Base-by-base conservation (phyloP, 2,113 vertebrate genomes). In the Paratilapia polleni region DNA sequence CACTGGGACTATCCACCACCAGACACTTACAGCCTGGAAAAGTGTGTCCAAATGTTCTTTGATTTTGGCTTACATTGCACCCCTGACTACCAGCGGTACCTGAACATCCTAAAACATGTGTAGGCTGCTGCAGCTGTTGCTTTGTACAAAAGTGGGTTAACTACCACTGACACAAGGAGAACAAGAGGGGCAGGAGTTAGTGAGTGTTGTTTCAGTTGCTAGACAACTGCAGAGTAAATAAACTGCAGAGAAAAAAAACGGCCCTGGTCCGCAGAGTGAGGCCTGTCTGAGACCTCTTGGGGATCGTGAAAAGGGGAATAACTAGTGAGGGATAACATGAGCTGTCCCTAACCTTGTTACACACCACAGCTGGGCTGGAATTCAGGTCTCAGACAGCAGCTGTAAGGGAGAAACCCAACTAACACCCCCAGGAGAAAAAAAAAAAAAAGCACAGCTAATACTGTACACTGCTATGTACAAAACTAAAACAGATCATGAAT, bases 191-290 rank as follows among this genome's bases (percentile, higher is more conserved):
- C 87, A 90, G 88, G 86, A 83, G 90, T 26, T 62, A 62, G 63
- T 11, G 80, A 76, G 43, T 96, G 94, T 96, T 96, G 91, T 93
- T 91, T 63, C 52, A 84, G 94, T 95, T 94, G 92, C 95, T 89
- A 81, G 81, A 86, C 91, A 34, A 94, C 88, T 34, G 73, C 80
- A 77, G 85, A 41, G 90, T 90, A 94, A 95, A 96, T 94, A 95
- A 92, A 91, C 92, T 89, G 57, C 62, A 9, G 75, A 54, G 73
- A 77, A 86, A 61, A 80, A 81, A 77, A 6, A 11, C 3, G 63
- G 74, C 47, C 47, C 3, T 49, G 31, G 82, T 81, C n/a, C 61
- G 9, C 88, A 73, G 84, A 58, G 6, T 83, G 89, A 90, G 87
- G 79, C 63, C 85, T 66, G 78, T 79, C 74, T 73, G 64, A 57